Evolutionary conservation across 1,140 invertebrate genomes (phyloP).

Genomic region (Acromyrmex charruanus): DNA sequence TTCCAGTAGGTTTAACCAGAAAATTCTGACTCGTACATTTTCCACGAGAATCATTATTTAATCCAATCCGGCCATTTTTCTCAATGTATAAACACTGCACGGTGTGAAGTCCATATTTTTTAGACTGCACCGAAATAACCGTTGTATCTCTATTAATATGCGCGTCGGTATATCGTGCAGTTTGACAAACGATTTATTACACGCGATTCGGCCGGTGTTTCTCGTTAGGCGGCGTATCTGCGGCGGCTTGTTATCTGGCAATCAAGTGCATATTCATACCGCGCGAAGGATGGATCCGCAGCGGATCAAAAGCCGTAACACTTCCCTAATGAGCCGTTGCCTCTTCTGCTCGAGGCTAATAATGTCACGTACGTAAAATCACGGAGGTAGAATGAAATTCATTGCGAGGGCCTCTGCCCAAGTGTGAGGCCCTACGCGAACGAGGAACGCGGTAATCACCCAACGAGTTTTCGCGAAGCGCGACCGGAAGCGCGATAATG

Average conservation of each 20-base stretch:
- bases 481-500: conserved; percentile 38
- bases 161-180: not conserved
- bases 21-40: no score
- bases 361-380: conserved; percentile 42
- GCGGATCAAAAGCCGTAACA: conserved; percentile 20
- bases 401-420: not conserved
- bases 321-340: conserved; percentile 35
- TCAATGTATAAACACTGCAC: no score
- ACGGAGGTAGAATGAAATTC: conserved; percentile 31
- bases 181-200: not conserved
- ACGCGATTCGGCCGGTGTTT: not conserved
- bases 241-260: conserved; percentile 24
- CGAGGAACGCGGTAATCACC: conserved; percentile 28
- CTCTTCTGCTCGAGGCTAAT: conserved; percentile 25
- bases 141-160: not conserved
- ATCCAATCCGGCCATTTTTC: no score
- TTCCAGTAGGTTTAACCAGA: no score
- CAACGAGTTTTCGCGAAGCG: conserved; percentile 20
- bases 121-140: not conserved
- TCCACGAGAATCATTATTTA: no score
- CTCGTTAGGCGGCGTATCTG: not conserved
- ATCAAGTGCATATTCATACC: conserved; percentile 30
- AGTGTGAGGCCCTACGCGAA: not conserved
- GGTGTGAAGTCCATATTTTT: no score
- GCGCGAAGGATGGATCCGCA: conserved; percentile 12